phyloP scores from a whole-genome alignment of 1,140 invertebrate genomes.

The Magallana gigas region DNA sequence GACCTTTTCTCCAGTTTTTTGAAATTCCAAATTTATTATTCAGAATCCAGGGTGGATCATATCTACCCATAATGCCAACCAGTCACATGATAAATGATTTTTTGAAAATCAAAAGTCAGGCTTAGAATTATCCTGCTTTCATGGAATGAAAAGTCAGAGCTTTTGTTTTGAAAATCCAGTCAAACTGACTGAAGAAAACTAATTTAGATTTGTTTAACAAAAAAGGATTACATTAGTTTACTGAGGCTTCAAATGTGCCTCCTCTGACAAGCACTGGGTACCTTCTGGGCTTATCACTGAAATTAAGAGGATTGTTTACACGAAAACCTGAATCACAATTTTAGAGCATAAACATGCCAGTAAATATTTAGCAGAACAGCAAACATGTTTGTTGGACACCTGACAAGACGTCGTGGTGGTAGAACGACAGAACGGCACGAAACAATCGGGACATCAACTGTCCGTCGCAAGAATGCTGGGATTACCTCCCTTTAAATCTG shows the following conservation, averaged over 20 bases:
- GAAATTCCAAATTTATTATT: too few species aligned
- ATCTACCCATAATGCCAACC: too few species aligned
- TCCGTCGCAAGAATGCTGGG: neutral
- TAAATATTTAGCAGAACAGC: slow-evolving; percentile 28
- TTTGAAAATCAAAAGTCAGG: too few species aligned
- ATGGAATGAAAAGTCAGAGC: too few species aligned
- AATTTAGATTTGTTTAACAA: neutral
- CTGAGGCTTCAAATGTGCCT: neutral
- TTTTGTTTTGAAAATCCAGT: too few species aligned
- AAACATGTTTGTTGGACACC: slow-evolving; percentile 27
- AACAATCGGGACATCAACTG: neutral
- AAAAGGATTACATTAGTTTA: slow-evolving; percentile 23
- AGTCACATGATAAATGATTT: too few species aligned
- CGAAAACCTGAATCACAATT: slow-evolving; percentile 23
- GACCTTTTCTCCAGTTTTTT: too few species aligned
- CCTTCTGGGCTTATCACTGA: slow-evolving; percentile 11
- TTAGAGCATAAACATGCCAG: slow-evolving; percentile 9
- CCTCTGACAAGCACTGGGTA: neutral
- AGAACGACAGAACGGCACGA: neutral
- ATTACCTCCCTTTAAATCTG: neutral
- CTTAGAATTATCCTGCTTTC: too few species aligned
- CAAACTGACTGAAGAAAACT: too few species aligned
- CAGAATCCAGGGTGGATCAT: too few species aligned
- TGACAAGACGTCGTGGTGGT: neutral
- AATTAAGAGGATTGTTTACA: slow-evolving; percentile 24